Percentiles rank a stretch among this genome's conserved stretches.
Conservation (phyloP, 2,888 invertebrate genomes). For the Dasysyrphus tricinctus region DNA sequence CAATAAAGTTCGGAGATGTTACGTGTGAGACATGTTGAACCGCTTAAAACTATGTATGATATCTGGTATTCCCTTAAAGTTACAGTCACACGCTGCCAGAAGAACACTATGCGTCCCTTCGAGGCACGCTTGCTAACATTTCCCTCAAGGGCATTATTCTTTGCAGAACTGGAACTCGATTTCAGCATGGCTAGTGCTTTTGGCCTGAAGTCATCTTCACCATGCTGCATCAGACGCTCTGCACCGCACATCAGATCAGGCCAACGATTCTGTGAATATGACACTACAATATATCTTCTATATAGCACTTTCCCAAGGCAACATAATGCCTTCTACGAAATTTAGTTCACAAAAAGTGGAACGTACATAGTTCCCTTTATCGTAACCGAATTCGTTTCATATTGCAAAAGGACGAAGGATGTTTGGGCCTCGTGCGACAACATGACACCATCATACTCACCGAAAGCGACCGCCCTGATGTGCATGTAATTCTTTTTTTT, state of each 20-base stretch:
- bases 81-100: conserved; percentile 13
- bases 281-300: background rate
- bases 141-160: background rate
- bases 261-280: background rate
- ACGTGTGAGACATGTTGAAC: conserved; percentile 38
- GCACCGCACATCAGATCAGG: background rate
- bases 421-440: conserved; percentile 24
- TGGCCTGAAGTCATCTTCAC: background rate
- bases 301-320: conserved; percentile 12
- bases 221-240: background rate
- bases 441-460: conserved; percentile 24
- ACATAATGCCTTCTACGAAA: conserved; percentile 18
- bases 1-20: conserved; percentile 37
- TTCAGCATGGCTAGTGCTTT: conserved; percentile 4
- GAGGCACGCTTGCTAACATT: conserved; percentile 13
- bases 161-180: conserved; percentile 19
- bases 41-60: conserved; percentile 6
- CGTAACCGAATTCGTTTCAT: background rate
- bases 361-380: conserved; percentile 6
- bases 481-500: conserved; percentile 22
- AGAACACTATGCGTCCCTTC: conserved; percentile 16
- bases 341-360: conserved; percentile 23
- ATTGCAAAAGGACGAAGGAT: conserved; percentile 18
- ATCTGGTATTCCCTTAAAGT: conserved; percentile 28
- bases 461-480: conserved; percentile 1